Base-by-base conservation (phyloP, 2,888 invertebrate genomes). In the Therioaphis trifolii region DNA sequence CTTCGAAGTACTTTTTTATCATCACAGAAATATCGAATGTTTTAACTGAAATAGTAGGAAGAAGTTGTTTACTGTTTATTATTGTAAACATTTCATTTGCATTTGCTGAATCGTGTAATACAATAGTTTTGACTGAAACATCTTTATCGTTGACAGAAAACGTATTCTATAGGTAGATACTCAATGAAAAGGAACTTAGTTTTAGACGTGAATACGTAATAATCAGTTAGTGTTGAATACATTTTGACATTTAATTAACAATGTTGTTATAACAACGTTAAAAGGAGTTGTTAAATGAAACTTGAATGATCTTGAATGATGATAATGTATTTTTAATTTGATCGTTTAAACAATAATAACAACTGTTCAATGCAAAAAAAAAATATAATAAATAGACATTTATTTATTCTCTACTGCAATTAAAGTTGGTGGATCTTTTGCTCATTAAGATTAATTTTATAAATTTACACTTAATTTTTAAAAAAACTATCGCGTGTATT, bases 71-170 rank as follows among this genome's bases (percentile, higher is more conserved):
- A 40, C 52, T 40, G 15, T 68, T 68, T 52, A 40, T 40, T 24
- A 68, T 27, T 35, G 24, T 4, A 14, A 21, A 79, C 15, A 68
- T 52, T 69, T 27, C 14, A 29, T 63, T 76, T 40, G n/a, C 52
- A 52, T 68, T 24, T 2, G 3, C 68, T 18, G 15, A 49, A 71
- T 49, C 52, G 29, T 35, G 40, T 12, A 35, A 35, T 12, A 55
- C 43, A 55, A 43, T n/a, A 55, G 1, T 40, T 72, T 12, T 35
- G 7, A 18, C 15, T 9, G 14, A 24, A 52, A 68, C 18, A 55
- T 14, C 52, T 40, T 78, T 69, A 55, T 55, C 43, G n/a, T 40
- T 79, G 18, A 69, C 69, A 27, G 55, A 18, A 79, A 68, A 35
- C 49, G 49, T 14, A 68, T 11, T 52, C 35, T 35, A 43, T 21